A percentile compares a stretch with the other conserved stretches of the same genome.
Evolutionary conservation across 2,888 invertebrate species (phyloP).

Genomic region (Crepidodera aurea): DNA sequence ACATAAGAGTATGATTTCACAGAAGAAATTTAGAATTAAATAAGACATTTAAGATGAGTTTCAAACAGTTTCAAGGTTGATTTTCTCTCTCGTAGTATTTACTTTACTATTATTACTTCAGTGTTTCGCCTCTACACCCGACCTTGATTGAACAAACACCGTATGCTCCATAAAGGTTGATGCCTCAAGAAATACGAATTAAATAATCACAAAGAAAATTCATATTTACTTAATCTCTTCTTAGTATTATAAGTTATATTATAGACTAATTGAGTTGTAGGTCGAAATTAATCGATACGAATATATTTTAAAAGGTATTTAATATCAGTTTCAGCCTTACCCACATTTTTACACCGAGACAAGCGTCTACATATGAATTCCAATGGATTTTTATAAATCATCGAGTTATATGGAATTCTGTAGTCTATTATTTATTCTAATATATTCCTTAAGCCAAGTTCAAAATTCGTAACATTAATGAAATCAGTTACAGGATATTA

Average conservation of each 20-base stretch:
- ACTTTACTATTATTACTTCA: neutral
- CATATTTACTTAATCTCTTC: neutral
- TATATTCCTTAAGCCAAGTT: neutral
- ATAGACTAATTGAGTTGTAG: neutral
- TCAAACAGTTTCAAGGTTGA: conserved; percentile 6
- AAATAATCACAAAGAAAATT: neutral
- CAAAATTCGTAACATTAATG: conserved; percentile 6
- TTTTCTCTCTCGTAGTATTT: conserved; percentile 1
- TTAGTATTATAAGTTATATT: neutral
- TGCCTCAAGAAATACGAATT: neutral
- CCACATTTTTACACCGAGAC: neutral
- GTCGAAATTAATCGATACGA: neutral
- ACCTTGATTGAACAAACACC: neutral
- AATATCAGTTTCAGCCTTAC: neutral
- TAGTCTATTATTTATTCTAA: conserved; percentile 6
- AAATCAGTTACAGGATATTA: too few species aligned
- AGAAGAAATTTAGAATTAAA: too few species aligned
- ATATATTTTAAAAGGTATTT: neutral
- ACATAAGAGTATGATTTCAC: too few species aligned
- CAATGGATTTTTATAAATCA: neutral
- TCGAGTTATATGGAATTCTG: neutral
- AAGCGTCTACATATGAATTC: neutral
- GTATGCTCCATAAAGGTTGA: conserved; percentile 1
- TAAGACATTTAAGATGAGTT: neutral
- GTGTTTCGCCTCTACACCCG: neutral